These are phyloP conservation scores for Crocodylus rhombifer DNA, from an alignment of 2,797 vertebrate species.

Conservation along the genomic window DNA sequence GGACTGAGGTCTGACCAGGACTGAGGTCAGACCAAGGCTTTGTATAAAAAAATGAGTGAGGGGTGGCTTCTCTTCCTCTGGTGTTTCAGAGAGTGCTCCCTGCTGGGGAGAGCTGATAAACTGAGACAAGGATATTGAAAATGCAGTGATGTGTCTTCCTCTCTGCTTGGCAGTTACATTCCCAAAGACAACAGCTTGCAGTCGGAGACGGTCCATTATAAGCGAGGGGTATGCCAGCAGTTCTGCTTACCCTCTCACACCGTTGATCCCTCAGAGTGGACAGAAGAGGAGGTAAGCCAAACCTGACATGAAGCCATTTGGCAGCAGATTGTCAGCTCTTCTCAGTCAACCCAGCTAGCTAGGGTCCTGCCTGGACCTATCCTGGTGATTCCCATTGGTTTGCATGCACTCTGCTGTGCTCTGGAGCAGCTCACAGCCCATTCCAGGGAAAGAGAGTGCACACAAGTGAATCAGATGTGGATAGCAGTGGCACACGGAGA, in stretches of 20 bases:
- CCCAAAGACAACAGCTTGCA: slow-evolving; percentile 94
- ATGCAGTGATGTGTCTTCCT: slow-evolving; percentile 10
- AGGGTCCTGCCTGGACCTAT: neutral
- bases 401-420: neutral
- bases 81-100: fast-evolving
- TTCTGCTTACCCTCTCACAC: slow-evolving; percentile 97
- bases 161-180: slow-evolving; percentile 85
- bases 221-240: slow-evolving; percentile 95
- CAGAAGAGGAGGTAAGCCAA: slow-evolving; percentile 91
- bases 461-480: neutral
- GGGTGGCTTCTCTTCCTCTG: fast-evolving
- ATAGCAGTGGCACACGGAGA: neutral
- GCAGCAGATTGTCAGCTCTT: neutral
- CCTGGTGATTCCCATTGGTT: neutral
- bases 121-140: neutral
- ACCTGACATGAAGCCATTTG: neutral
- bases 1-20: neutral
- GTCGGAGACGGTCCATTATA: slow-evolving; percentile 96
- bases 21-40: neutral
- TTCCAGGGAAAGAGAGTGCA: neutral
- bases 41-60: neutral
- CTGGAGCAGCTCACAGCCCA: neutral
- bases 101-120: neutral
- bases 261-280: slow-evolving; percentile 95
- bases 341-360: neutral